Evolutionary conservation across 2,113 vertebrate species (phyloP).

Genomic region (Pluvialis apricaria): DNA sequence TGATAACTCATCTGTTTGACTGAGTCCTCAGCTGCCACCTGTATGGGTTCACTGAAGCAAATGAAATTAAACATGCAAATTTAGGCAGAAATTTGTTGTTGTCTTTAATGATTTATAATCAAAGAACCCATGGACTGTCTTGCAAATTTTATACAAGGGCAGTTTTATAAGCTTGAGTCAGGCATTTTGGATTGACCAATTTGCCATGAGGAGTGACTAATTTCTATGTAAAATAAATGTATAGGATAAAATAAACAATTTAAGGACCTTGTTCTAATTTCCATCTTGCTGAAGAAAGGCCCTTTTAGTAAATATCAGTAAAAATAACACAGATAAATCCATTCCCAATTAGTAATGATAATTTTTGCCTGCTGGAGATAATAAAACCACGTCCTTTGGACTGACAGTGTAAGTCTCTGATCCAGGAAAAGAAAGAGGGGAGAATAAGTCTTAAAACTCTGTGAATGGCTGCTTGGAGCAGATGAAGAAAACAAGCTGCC

Average conservation of each 20-base stretch:
- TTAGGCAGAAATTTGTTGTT: background rate
- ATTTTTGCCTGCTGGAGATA: background rate
- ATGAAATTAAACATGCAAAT: background rate
- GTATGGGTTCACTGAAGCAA: background rate
- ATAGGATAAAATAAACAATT: background rate
- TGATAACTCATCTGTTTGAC: background rate
- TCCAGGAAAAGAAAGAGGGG: background rate
- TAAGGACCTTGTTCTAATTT: background rate
- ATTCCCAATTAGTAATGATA: background rate
- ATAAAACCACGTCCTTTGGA: background rate
- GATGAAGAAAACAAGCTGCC: background rate
- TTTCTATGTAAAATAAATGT: background rate
- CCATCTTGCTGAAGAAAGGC: background rate
- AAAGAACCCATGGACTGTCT: background rate
- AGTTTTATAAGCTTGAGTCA: background rate
- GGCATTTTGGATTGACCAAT: background rate
- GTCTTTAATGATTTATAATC: background rate
- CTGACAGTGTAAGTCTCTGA: background rate
- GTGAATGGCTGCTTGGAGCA: background rate
- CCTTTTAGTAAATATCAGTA: background rate
- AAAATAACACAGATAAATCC: background rate
- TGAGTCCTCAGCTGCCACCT: background rate
- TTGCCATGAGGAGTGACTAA: background rate
- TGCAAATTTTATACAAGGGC: background rate
- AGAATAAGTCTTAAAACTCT: background rate